Base-by-base conservation (phyloP, 1,140 invertebrate species). In the Aphis gossypii region DNA sequence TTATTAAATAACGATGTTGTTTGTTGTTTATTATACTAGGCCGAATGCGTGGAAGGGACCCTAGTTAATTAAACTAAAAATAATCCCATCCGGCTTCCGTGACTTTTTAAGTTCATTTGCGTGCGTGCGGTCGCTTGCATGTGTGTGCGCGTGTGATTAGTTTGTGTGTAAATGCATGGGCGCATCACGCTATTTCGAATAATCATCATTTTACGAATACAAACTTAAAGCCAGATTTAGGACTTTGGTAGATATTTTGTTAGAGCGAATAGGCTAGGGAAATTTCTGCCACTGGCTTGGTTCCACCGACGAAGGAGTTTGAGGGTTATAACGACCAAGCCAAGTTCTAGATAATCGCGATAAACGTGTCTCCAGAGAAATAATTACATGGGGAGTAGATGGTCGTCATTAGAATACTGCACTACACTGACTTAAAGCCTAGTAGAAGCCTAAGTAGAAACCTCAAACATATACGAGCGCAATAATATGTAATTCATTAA, bases 321-420 rank as follows among this genome's bases (percentile, higher is more conserved):
- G 6, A 44, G 41, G 21, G 90, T 76, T 68, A 68, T 68, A 68
- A 68, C 44, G 90, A 38, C 60, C 54, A 30, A 44, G 41, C 90
- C 90, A 35, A 91, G 56, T 46, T 91, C 60, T 76, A 82, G 38
- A 91, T 91, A 91, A 76, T 91, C 90, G 56, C 90, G 90, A 76
- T 60, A 44, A 68, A 90, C 54, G 56, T 90, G 89, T 76, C 60
- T 91, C 56, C 90, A 4, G 90, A 76, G 41, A 68, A 91, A 91
- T 91, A 89, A 89, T 89, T 88, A 48, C 46, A n/a, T 8, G 30
- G 30, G 86, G 30, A 35, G 23, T 18, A 30, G 86, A 48, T 21
- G 44, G 30, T 38, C 84, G 44, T 88, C 21, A 35, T 88, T 88
- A 88, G 35, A 48, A 88, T 51, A 51, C 84, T 51, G 48, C 1